Evolutionary conservation across 2,797 vertebrate species (phyloP).

Genomic region (Chrysocyon brachyurus): DNA sequence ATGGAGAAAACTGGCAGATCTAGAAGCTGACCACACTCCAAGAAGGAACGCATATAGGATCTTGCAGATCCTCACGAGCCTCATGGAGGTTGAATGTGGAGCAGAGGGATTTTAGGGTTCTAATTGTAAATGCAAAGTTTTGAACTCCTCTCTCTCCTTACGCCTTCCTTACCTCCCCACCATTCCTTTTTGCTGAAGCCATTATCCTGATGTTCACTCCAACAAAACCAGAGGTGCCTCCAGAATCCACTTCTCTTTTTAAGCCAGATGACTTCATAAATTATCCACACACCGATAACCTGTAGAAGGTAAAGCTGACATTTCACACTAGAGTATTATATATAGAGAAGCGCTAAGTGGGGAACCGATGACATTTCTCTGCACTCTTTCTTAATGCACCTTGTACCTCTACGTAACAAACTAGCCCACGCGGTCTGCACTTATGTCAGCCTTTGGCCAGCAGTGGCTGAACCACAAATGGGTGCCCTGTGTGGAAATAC

Average conservation of each 20-base stretch:
- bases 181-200: background rate
- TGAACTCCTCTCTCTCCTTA: background rate
- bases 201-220: constrained; percentile 26
- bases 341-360: constrained; percentile 50
- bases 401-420: constrained; percentile 41
- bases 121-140: background rate
- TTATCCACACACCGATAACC: constrained; percentile 55
- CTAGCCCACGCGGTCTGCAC: background rate
- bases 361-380: constrained; percentile 39
- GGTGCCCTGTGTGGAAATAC: background rate
- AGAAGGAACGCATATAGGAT: background rate
- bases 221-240: background rate
- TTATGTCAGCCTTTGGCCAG: background rate
- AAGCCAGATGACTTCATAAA: constrained; percentile 44
- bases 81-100: background rate
- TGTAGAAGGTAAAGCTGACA: constrained; percentile 35
- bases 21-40: background rate
- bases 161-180: background rate
- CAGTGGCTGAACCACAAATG: background rate
- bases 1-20: background rate
- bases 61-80: background rate
- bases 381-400: constrained; percentile 17
- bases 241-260: background rate
- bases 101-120: background rate
- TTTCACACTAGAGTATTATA: constrained; percentile 14